A percentile compares a stretch with the other conserved stretches of the same genome.
Conservation (phyloP, 2,888 invertebrate genomes). For the Noctuana brunneofusca region DNA sequence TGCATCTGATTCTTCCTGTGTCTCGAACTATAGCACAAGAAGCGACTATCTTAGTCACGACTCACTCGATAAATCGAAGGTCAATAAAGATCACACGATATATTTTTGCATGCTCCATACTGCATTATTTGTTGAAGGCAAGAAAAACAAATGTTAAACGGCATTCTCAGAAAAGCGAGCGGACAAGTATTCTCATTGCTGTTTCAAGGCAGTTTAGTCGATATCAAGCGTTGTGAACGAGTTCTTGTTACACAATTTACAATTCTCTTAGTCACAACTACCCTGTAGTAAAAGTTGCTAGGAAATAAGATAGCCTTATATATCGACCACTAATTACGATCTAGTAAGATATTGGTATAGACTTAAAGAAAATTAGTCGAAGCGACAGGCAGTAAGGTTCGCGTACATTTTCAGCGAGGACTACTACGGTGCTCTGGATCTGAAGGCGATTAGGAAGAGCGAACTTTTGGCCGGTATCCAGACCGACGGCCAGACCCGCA, state of each 20-base stretch:
- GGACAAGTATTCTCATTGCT: conserved; percentile 64
- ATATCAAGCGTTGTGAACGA: conserved; percentile 60
- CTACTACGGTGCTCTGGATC: conserved; percentile 97
- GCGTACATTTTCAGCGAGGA: conserved; percentile 92
- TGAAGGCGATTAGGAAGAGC: conserved; percentile 97
- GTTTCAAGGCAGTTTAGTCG: conserved; percentile 76
- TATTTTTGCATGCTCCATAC: conserved; percentile 51
- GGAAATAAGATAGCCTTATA: conserved; percentile 62
- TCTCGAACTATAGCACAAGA: conserved; percentile 52
- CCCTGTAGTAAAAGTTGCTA: conserved; percentile 67
- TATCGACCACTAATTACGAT: conserved; percentile 45
- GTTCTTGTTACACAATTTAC: conserved; percentile 74
- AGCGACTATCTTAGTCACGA: conserved; percentile 47
- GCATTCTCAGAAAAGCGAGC: conserved; percentile 66
- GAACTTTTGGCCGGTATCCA: conserved; percentile 92
- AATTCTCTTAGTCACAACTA: conserved; percentile 52
- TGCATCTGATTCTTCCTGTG: conserved; percentile 46
- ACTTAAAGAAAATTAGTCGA: conserved; percentile 56
- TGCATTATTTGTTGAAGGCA: conserved; percentile 42
- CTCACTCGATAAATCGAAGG: conserved; percentile 50
- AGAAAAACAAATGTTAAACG: conserved; percentile 55
- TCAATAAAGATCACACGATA: conserved; percentile 45
- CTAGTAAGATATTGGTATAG: conserved; percentile 41
- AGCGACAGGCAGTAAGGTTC: conserved; percentile 75
- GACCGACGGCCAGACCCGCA: conserved; percentile 79